Conservation (phyloP, 30 jellyfish, hydroid and myxozoan species). For the Nemopilema nomurai region DNA sequence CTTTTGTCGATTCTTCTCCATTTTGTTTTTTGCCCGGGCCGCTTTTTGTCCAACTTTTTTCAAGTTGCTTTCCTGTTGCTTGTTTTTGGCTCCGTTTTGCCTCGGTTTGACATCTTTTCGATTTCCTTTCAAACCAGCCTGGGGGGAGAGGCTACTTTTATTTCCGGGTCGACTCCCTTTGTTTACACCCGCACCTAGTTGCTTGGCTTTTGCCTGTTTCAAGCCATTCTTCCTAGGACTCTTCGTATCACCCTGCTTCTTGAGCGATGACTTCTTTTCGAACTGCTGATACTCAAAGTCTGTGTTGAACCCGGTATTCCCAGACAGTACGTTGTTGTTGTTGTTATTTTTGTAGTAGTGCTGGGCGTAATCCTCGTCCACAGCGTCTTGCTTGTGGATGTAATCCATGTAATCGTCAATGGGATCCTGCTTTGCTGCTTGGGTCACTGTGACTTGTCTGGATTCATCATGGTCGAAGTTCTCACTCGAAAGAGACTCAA, state of each 20-base stretch:
- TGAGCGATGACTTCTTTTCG: slow-evolving; percentile 28
- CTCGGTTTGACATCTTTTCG: not conserved
- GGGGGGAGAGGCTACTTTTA: not conserved
- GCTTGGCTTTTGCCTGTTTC: not conserved
- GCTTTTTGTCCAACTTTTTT: not conserved
- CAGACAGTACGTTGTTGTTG: slow-evolving; percentile 6
- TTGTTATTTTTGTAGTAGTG: slow-evolving; percentile 34
- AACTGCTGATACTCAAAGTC: slow-evolving; percentile 16
- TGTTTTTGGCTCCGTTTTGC: not conserved
- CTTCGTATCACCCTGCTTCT: not conserved
- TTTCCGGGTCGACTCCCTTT: not conserved
- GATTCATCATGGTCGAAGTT: slow-evolving; percentile 9
- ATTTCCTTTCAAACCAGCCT: not conserved
- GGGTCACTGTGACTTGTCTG: slow-evolving; percentile 1
- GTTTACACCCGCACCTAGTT: not conserved
- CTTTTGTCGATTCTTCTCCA: not conserved
- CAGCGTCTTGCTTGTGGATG: slow-evolving; percentile 51
- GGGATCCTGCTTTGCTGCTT: slow-evolving; percentile 14
- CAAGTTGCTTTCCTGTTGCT: not conserved
- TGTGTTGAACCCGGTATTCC: slow-evolving; percentile 4
- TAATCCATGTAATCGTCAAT: slow-evolving; percentile 44
- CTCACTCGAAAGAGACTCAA: slow-evolving; percentile 37
- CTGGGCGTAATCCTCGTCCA: slow-evolving; percentile 45
- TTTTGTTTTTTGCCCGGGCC: not conserved
- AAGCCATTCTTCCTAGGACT: not conserved